Evolutionary conservation across 2,797 vertebrate genomes (phyloP).

Genomic region (Antennarius maculatus): DNA sequence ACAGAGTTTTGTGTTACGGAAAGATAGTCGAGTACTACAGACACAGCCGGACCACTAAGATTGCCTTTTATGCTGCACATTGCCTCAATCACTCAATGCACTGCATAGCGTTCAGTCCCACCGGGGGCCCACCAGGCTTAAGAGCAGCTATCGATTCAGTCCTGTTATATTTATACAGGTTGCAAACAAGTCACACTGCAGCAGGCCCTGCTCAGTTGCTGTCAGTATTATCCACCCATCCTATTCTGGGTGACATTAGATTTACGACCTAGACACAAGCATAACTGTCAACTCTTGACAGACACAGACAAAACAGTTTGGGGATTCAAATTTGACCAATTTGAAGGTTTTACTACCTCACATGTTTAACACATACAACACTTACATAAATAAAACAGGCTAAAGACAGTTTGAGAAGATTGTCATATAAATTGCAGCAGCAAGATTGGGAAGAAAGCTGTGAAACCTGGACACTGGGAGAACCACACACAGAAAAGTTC

Average conservation of each 20-base stretch:
- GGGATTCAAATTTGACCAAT: not conserved
- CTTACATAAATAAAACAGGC: no score
- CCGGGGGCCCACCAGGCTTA: slow-evolving; percentile 6
- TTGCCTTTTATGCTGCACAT: slow-evolving; percentile 42
- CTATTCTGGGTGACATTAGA: no score
- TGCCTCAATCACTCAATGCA: slow-evolving; percentile 34
- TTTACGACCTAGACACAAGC: no score
- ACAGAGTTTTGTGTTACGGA: slow-evolving; percentile 19
- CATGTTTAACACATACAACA: no score
- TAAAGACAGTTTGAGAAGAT: no score
- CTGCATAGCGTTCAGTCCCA: slow-evolving; percentile 16
- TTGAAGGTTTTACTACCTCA: not conserved
- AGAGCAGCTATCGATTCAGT: slow-evolving; percentile 33
- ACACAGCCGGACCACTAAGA: slow-evolving; percentile 29
- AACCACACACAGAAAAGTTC: no score
- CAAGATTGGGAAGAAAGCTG: no score
- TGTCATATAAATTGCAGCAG: no score
- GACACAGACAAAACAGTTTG: no score
- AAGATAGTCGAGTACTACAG: slow-evolving; percentile 27
- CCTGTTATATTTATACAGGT: slow-evolving; percentile 1
- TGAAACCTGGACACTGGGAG: no score
- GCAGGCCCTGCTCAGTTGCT: not conserved
- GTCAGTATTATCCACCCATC: slow-evolving; percentile 1
- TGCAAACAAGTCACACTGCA: slow-evolving; percentile 14
- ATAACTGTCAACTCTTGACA: no score